phyloP scores from a whole-genome alignment of 2,888 invertebrate species.

The Mactromeris polynyma region DNA sequence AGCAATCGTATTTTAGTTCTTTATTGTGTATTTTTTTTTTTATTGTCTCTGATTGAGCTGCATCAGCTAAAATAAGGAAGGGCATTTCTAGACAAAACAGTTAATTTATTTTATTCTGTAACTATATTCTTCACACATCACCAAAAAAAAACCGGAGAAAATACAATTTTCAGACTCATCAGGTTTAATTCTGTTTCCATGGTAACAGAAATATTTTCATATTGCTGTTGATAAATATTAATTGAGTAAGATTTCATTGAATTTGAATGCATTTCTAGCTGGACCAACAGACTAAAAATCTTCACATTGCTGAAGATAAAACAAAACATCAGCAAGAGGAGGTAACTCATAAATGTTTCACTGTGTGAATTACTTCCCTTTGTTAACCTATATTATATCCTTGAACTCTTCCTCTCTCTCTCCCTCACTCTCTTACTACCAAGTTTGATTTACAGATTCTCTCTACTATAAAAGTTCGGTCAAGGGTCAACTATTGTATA shows the following conservation, averaged over 20 bases:
- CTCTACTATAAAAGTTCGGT: neutral
- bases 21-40: too few relatives aligned
- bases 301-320: constrained; percentile 78
- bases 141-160: neutral
- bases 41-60: too few relatives aligned
- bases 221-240: neutral
- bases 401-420: neutral
- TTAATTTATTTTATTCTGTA: neutral
- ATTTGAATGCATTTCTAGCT: constrained; percentile 73
- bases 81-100: neutral
- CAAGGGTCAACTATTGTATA: neutral
- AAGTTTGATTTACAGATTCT: neutral
- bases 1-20: too few relatives aligned
- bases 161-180: neutral
- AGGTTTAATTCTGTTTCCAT: neutral
- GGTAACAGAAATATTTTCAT: neutral
- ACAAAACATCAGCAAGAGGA: constrained; percentile 79
- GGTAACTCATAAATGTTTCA: constrained; percentile 73
- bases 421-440: constrained; percentile 1
- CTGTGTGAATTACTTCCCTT: constrained; percentile 41
- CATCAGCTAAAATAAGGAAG: neutral
- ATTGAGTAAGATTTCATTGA: neutral
- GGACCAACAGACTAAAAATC: constrained; percentile 77
- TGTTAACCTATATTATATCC: neutral
- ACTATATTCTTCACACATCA: neutral